A percentile compares a stretch with the other conserved stretches of the same genome.
Conservation (phyloP, 2,797 vertebrate species). For the Caiman crocodilus region DNA sequence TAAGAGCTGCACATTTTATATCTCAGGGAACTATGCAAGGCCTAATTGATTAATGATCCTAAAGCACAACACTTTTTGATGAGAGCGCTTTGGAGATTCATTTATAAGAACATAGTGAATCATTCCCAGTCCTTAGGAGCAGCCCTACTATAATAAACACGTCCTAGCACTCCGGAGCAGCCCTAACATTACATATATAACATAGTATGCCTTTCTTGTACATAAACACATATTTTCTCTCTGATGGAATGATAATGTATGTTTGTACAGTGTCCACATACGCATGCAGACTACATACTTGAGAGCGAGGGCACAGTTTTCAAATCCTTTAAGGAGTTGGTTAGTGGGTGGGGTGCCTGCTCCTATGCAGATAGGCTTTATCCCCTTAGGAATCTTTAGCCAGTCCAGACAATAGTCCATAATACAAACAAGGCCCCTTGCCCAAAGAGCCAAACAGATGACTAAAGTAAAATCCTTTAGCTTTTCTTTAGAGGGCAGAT, state of each 20-base stretch:
- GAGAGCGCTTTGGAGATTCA: background rate
- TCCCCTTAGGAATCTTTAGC: too few relatives aligned
- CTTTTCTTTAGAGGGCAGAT: too few relatives aligned
- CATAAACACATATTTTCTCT: conserved; percentile 29
- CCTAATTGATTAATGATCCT: background rate
- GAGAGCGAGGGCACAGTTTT: too few relatives aligned
- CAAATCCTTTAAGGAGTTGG: too few relatives aligned
- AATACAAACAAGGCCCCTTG: too few relatives aligned
- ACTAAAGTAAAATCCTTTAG: too few relatives aligned
- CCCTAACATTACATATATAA: background rate
- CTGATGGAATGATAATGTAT: background rate
- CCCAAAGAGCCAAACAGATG: too few relatives aligned
- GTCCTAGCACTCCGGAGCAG: background rate
- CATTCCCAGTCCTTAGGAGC: background rate
- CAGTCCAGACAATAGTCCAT: too few relatives aligned
- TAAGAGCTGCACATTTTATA: background rate
- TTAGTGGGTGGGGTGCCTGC: too few relatives aligned
- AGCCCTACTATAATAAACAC: conserved; percentile 24
- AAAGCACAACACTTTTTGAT: background rate
- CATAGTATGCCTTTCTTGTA: conserved; percentile 49
- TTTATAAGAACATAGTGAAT: background rate
- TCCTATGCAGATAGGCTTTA: too few relatives aligned
- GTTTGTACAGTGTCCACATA: too few relatives aligned
- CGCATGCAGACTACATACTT: too few relatives aligned
- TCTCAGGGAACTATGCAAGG: background rate